phyloP scores from a whole-genome alignment of 2,888 invertebrate genomes.

The Tubiluchus corallicola region DNA sequence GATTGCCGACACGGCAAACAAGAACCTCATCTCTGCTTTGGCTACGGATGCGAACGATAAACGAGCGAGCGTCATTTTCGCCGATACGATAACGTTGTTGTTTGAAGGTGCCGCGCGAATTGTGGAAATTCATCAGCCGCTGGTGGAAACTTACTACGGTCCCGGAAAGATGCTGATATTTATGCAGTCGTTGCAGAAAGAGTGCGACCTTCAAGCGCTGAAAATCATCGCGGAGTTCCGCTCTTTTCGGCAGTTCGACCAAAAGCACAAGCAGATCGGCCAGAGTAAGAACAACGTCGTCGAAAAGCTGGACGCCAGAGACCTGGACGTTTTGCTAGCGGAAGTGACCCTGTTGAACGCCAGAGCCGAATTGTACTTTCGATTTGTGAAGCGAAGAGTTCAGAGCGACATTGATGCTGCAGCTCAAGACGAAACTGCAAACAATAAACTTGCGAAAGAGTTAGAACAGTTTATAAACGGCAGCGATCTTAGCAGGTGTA shows the following conservation, averaged over 20 bases:
- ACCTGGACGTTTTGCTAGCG: conserved; percentile 63
- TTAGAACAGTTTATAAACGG: conserved; percentile 47
- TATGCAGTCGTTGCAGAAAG: conserved; percentile 26
- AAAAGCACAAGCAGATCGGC: conserved; percentile 41
- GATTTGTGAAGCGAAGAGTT: conserved; percentile 59
- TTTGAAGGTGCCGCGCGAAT: conserved; percentile 68
- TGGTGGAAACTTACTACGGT: conserved; percentile 74
- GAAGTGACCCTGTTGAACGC: conserved; percentile 83
- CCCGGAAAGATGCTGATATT: conserved; percentile 24
- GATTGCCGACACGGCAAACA: conserved; percentile 43
- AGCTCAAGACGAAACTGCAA: not conserved
- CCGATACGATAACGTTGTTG: conserved; percentile 61
- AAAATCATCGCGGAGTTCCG: conserved; percentile 50
- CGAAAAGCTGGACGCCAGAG: conserved; percentile 46
- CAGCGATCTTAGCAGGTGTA: conserved; percentile 34
- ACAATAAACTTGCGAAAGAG: conserved; percentile 11
- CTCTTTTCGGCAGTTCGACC: conserved; percentile 41
- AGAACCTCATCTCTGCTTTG: conserved; percentile 47
- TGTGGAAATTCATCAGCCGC: conserved; percentile 67
- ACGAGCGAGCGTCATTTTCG: conserved; percentile 53
- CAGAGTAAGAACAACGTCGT: not conserved
- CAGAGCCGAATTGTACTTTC: conserved; percentile 68
- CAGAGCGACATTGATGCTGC: conserved; percentile 20
- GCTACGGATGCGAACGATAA: conserved; percentile 38
- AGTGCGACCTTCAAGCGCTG: conserved; percentile 46